These are phyloP conservation scores for Engystomops pustulosus DNA, from an alignment of 2,113 vertebrate genomes.

Conservation along the genomic window DNA sequence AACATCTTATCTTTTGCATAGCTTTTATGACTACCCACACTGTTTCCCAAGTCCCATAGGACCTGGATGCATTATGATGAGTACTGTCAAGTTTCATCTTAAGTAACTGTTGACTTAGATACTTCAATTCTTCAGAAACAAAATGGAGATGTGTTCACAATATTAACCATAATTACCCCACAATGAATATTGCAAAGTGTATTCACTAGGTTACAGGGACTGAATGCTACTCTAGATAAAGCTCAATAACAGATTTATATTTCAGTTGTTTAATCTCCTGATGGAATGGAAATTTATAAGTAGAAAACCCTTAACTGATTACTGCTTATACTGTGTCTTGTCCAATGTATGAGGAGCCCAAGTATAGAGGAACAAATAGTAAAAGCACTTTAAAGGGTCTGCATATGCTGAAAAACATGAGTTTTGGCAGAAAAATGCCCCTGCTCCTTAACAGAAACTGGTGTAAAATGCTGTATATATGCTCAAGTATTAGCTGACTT, in stretches of 20 bases:
- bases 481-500: no score
- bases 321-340: no score
- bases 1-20: conserved; percentile 24
- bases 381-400: no score
- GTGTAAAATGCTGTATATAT: no score
- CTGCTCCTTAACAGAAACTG: no score
- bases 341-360: no score
- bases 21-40: conserved; percentile 37
- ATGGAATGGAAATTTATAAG: background rate
- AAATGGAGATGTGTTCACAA: background rate
- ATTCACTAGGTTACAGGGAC: background rate
- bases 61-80: conserved; percentile 15
- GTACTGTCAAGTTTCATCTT: conserved; percentile 1
- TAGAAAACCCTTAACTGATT: no score
- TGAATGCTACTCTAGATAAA: no score
- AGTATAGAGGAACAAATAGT: no score
- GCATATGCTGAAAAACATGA: no score
- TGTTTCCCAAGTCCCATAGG: conserved; percentile 30
- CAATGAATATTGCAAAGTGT: background rate
- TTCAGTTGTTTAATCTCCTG: background rate
- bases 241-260: background rate
- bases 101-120: conserved; percentile 24
- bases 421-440: no score
- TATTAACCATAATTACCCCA: background rate
- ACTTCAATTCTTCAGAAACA: background rate